Base-by-base conservation (phyloP, 2,888 invertebrate genomes). In the Phaedon cochleariae region DNA sequence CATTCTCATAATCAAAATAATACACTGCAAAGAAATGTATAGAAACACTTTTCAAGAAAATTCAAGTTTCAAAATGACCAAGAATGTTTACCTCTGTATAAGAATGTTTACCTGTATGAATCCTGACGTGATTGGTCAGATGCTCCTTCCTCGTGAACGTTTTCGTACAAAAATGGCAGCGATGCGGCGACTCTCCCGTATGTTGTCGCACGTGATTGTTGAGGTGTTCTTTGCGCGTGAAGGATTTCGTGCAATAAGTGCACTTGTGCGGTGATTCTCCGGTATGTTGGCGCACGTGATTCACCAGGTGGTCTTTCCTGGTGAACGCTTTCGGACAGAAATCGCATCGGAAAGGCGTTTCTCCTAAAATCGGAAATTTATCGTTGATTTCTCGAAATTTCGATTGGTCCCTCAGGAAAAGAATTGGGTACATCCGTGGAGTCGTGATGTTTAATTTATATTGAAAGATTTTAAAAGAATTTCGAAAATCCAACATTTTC, bases 281-380 rank as follows among this genome's bases (percentile, higher is more conserved):
- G 48, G 87, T 87, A 78, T 87, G 91, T 75, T 90, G 90, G 22
- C 90, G 85, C 26, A 90, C 90, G 80, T 91, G 90, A 81, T 90
- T 90, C 68, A 90, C 90, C 79, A 93, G 86, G 82, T 93, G 93
- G 82, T 93, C 93, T 83, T 93, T 93, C 78, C 93, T 87, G 6
- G 93, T 93, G 84, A 93, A 93, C 51, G 93, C 92, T 85, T 93
- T 93, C 65, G 93, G 92, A 83, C 93, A 94, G 85, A 91, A 93
- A 77, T 90, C 92, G 82, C 94, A 94, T 81, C 92, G 88, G 86
- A 90, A 91, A 49, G 91, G 91, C 31, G 90, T 90, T 78, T 91
- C 79, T 6, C 75, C 74, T 74, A 18, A 34, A 69, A 65, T 46
- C 29, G 37, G 52, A 15, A 29, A 10, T n/a, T n/a, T n/a, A n/a